Evolutionary conservation across 2,113 vertebrate genomes (phyloP).

Genomic region (Elanoides forficatus): DNA sequence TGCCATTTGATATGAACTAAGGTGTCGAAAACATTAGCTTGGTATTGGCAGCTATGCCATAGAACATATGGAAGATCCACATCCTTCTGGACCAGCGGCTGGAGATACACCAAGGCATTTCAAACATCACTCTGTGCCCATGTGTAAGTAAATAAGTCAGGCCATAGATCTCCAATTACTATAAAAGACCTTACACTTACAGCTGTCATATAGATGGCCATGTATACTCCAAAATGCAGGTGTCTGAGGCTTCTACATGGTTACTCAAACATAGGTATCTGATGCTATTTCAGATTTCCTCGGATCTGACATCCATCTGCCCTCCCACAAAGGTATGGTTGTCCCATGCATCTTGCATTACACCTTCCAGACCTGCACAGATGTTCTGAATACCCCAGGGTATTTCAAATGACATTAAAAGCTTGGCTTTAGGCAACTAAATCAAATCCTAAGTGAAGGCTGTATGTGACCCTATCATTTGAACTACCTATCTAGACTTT

Average conservation of each 20-base stretch:
- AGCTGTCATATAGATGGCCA: not conserved
- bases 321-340: not conserved
- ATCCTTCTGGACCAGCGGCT: not conserved
- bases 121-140: not conserved
- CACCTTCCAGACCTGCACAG: not conserved
- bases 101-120: not conserved
- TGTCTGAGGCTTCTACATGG: not conserved
- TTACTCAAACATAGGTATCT: not conserved
- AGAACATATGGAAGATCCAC: fast-evolving
- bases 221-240: not conserved
- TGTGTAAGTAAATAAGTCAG: not conserved
- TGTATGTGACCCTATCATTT: not conserved
- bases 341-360: not conserved
- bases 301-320: not conserved
- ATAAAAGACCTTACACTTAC: not conserved
- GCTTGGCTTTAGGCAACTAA: not conserved
- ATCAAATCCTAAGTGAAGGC: not conserved
- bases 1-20: not conserved
- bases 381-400: not conserved
- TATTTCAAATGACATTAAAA: not conserved
- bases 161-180: not conserved
- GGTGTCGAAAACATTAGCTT: not conserved
- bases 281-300: not conserved
- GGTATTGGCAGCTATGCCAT: not conserved
- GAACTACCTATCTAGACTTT: not conserved